Conservation (phyloP, 2,797 vertebrate genomes). For the Fratercula arctica region DNA sequence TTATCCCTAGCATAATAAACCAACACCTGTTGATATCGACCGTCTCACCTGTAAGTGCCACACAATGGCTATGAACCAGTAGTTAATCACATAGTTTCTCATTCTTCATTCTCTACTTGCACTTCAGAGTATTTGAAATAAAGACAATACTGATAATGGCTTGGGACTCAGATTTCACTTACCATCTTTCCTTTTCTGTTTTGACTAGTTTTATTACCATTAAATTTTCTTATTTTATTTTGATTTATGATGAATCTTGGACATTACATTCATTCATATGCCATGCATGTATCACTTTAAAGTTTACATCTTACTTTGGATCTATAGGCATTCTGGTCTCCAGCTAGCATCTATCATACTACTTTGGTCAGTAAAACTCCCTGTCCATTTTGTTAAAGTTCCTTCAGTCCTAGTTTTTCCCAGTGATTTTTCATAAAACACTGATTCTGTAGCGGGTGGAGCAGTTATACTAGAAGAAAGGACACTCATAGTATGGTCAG, state of each 20-base stretch:
- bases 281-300: background rate
- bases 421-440: background rate
- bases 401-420: background rate
- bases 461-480: background rate
- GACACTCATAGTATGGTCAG: background rate
- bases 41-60: background rate
- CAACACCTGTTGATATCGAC: background rate
- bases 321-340: background rate
- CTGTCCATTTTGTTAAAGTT: background rate
- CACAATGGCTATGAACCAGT: background rate
- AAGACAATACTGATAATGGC: background rate
- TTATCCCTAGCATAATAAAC: background rate
- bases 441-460: background rate
- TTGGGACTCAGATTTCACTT: background rate
- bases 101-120: background rate
- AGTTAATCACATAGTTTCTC: background rate
- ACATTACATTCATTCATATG: background rate
- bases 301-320: background rate
- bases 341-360: background rate
- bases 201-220: background rate
- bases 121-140: background rate
- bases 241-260: background rate
- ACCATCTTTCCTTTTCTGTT: background rate
- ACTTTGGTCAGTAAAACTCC: background rate
- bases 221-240: background rate